These are phyloP conservation scores for Danio albolineatus DNA, from an alignment of 2,797 vertebrate species.

Conservation along the genomic window DNA sequence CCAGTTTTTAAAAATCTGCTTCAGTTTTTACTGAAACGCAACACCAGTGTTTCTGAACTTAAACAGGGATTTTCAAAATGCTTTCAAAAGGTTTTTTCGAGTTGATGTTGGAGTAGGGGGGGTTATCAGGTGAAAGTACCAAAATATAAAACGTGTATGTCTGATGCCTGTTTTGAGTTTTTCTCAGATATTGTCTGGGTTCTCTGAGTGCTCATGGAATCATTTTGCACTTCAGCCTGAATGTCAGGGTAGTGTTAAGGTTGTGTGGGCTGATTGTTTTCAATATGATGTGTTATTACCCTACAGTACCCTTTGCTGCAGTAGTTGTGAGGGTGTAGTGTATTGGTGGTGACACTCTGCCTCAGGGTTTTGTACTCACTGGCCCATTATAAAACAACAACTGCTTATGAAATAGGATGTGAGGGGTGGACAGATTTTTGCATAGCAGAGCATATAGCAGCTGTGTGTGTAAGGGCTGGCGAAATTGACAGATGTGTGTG, in stretches of 20 bases:
- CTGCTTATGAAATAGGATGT: conserved; percentile 41
- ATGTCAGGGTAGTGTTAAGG: conserved; percentile 4
- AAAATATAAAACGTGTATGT: background rate
- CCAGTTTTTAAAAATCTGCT: no score
- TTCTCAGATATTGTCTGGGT: background rate
- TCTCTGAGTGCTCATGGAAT: background rate
- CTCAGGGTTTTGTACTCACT: conserved; percentile 17
- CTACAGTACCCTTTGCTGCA: background rate
- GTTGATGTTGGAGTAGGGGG: no score
- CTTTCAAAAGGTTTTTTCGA: no score
- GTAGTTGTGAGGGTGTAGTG: conserved; percentile 13
- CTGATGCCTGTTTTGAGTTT: conserved; percentile 4
- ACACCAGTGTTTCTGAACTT: no score
- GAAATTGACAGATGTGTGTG: conserved; percentile 35
- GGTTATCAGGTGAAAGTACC: no score
- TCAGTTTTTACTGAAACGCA: no score
- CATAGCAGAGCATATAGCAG: conserved; percentile 8
- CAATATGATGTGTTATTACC: background rate
- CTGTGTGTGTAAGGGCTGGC: conserved; percentile 20
- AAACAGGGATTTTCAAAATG: no score
- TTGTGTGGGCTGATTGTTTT: conserved; percentile 18
- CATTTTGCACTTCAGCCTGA: conserved; percentile 9
- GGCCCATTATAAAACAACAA: conserved; percentile 37
- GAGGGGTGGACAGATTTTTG: conserved; percentile 30
- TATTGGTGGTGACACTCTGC: conserved; percentile 17